A percentile compares a stretch with the other conserved stretches of the same genome.
Evolutionary conservation across 2,113 vertebrate genomes (phyloP).

Genomic region (Takifugu flavidus): DNA sequence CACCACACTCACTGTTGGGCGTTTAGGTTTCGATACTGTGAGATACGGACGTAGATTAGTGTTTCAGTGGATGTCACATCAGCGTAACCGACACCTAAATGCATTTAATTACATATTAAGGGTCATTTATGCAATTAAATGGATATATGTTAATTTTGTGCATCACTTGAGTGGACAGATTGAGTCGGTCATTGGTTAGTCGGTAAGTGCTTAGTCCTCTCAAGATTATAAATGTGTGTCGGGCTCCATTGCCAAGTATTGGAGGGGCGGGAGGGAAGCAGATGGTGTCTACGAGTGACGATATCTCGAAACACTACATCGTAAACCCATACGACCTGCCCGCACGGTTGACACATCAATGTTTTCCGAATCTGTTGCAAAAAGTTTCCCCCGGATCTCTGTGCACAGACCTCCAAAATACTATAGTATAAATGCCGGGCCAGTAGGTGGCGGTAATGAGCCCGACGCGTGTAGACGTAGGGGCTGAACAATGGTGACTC

Average conservation of each 20-base stretch:
- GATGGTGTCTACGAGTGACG: background rate
- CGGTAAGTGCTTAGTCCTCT: slow-evolving; percentile 38
- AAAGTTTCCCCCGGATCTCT: too few relatives aligned
- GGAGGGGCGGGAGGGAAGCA: slow-evolving; percentile 1
- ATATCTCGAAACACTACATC: slow-evolving; percentile 5
- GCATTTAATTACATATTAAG: too few relatives aligned
- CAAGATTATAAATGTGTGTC: slow-evolving; percentile 6
- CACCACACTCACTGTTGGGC: slow-evolving; percentile 22
- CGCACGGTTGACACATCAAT: background rate
- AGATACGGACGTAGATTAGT: slow-evolving; percentile 23
- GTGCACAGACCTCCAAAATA: too few relatives aligned
- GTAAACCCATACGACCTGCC: background rate
- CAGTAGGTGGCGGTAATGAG: too few relatives aligned
- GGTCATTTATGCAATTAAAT: slow-evolving; percentile 50
- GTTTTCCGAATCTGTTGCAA: too few relatives aligned
- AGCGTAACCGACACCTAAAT: slow-evolving; percentile 41
- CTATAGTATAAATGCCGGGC: too few relatives aligned
- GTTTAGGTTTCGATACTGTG: slow-evolving; percentile 39
- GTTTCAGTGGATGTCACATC: slow-evolving; percentile 35
- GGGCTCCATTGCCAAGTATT: too few relatives aligned
- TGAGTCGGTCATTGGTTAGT: slow-evolving; percentile 48
- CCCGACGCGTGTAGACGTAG: too few relatives aligned
- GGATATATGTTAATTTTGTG: slow-evolving; percentile 52
- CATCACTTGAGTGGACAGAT: slow-evolving; percentile 2
- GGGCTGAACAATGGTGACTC: too few relatives aligned